Evolutionary conservation across 2,888 invertebrate genomes (phyloP).

Genomic region (Folsomia manolachei): DNA sequence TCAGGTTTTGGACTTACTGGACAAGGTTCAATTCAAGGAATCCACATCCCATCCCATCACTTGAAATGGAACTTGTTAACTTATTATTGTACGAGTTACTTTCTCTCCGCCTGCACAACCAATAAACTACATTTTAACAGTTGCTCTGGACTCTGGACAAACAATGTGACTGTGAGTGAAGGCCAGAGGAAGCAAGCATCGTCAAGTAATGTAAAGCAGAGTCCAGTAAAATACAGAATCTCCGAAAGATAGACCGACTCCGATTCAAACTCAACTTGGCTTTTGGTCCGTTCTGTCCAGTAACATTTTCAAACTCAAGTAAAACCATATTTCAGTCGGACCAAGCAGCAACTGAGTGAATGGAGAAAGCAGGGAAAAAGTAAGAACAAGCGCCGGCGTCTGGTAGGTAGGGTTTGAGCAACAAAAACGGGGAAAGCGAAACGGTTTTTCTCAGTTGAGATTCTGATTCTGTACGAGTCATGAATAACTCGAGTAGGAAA

Average conservation of each 20-base stretch:
- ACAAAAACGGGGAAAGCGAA: slow-evolving; percentile 18
- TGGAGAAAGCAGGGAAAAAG: neutral
- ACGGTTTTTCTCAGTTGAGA: slow-evolving; percentile 24
- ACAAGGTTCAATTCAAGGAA: neutral
- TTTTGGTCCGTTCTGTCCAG: too few species aligned
- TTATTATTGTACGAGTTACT: neutral
- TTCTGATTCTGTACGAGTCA: slow-evolving; percentile 32
- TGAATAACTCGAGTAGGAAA: slow-evolving; percentile 32
- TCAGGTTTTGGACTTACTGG: too few species aligned
- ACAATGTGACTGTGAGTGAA: neutral
- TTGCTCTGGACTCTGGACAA: too few species aligned
- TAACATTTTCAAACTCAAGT: neutral
- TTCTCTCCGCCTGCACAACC: neutral
- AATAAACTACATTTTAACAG: neutral
- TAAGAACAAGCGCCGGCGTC: slow-evolving; percentile 16
- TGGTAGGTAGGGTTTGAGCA: neutral
- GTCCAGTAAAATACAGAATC: neutral
- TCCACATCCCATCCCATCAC: too few species aligned
- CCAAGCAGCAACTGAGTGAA: neutral
- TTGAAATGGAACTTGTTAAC: neutral
- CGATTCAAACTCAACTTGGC: neutral
- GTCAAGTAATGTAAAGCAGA: neutral
- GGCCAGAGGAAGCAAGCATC: neutral
- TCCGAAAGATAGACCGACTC: neutral
- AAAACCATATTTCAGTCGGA: slow-evolving; percentile 1